Evolutionary conservation across 2,113 vertebrate genomes (phyloP).

Genomic region (Thunnus thynnus): DNA sequence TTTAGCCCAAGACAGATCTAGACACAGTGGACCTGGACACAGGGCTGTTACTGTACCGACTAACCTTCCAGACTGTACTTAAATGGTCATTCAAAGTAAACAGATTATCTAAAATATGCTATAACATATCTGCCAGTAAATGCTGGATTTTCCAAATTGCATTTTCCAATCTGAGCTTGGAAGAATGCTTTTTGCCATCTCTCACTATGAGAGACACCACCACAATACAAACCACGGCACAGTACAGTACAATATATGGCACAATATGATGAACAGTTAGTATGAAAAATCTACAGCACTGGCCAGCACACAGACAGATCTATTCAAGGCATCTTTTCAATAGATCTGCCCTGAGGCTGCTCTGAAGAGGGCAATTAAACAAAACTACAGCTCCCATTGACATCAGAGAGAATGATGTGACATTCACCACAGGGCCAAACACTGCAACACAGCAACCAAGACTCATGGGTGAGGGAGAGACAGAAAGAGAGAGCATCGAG

Average conservation of each 20-base stretch:
- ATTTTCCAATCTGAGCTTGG: slow-evolving; percentile 65
- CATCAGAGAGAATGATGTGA: slow-evolving; percentile 50
- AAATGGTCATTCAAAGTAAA: not conserved
- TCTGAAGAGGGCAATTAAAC: slow-evolving; percentile 24
- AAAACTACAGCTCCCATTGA: slow-evolving; percentile 39
- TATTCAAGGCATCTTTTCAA: slow-evolving; percentile 62
- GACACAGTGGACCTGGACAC: slow-evolving; percentile 36
- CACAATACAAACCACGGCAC: slow-evolving; percentile 66
- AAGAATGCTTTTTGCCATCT: slow-evolving; percentile 58
- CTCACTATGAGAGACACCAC: slow-evolving; percentile 39
- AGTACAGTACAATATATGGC: slow-evolving; percentile 45
- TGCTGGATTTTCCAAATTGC: slow-evolving; percentile 58
- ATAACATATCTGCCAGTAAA: slow-evolving; percentile 35
- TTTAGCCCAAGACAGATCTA: slow-evolving; percentile 42
- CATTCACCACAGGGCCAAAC: slow-evolving; percentile 73
- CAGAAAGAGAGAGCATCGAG: slow-evolving; percentile 44
- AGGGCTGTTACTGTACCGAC: not conserved
- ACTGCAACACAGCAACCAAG: slow-evolving; percentile 69
- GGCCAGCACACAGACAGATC: slow-evolving; percentile 65
- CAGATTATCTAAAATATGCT: slow-evolving; percentile 6
- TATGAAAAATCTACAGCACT: slow-evolving; percentile 43
- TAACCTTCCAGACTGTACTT: slow-evolving; percentile 10
- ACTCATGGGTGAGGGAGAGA: slow-evolving; percentile 51
- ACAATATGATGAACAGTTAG: slow-evolving; percentile 59
- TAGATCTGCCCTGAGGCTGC: slow-evolving; percentile 71